Conservation (phyloP, 2,888 invertebrate genomes). For the Ophion ventricosus region DNA sequence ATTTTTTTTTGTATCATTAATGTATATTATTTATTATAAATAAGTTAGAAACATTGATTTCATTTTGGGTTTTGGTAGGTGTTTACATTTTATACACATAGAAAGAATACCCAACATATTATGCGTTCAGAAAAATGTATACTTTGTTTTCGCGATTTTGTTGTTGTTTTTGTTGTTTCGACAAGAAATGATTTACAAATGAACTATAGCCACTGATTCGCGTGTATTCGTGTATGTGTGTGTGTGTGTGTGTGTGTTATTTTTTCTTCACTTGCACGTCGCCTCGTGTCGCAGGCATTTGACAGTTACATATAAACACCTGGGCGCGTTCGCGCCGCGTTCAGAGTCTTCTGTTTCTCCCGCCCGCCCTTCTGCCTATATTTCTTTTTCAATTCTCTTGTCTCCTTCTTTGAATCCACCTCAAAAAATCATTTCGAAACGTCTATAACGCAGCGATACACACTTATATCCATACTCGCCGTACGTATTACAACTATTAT, state of each 20-base stretch:
- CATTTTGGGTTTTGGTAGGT: conserved; percentile 80
- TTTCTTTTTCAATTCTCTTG: conserved; percentile 60
- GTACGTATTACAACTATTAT: conserved; percentile 67
- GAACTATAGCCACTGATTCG: conserved; percentile 84
- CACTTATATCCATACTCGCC: conserved; percentile 60
- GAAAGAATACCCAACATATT: conserved; percentile 81
- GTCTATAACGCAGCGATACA: conserved; percentile 60
- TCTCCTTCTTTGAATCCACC: conserved; percentile 42
- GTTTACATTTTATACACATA: conserved; percentile 83
- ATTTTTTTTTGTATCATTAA: conserved; percentile 79
- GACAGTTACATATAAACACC: conserved; percentile 61
- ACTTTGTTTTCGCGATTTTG: conserved; percentile 68
- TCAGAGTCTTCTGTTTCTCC: conserved; percentile 43
- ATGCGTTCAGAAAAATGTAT: conserved; percentile 84
- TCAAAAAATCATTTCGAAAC: conserved; percentile 55
- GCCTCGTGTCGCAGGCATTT: conserved; percentile 60
- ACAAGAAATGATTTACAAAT: conserved; percentile 86
- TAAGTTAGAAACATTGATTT: conserved; percentile 83
- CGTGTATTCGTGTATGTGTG: conserved; percentile 60
- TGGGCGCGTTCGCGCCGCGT: conserved; percentile 52
- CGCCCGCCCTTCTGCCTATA: conserved; percentile 41
- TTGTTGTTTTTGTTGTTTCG: conserved; percentile 77
- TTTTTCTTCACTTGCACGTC: conserved; percentile 56
- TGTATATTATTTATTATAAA: conserved; percentile 83
- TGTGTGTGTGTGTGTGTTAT: conserved; percentile 52